phyloP scores from a whole-genome alignment of 92 coral and sea anemone species.

The Zoanthus sansibaricus region DNA sequence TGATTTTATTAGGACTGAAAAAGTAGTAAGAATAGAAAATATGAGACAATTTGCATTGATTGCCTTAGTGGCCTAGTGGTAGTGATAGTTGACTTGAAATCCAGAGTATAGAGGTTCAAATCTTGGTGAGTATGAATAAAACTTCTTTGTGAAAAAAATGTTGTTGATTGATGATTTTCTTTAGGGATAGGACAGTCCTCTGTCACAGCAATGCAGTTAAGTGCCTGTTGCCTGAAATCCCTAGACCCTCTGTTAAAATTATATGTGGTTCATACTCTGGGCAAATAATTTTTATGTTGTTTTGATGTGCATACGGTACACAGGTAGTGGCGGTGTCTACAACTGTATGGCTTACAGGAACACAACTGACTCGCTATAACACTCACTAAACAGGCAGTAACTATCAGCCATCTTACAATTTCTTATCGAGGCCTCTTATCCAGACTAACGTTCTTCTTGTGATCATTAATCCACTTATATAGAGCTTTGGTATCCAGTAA shows the following conservation, averaged over 20 bases:
- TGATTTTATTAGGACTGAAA: too few species aligned
- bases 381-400: not conserved
- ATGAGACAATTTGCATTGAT: too few species aligned
- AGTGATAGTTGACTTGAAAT: too few species aligned
- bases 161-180: too few species aligned
- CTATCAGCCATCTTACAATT: not conserved
- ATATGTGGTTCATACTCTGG: not conserved
- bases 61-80: too few species aligned
- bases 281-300: conserved; percentile 7
- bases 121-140: too few species aligned
- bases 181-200: not conserved
- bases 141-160: too few species aligned
- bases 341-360: not conserved
- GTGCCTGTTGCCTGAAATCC: conserved; percentile 8
- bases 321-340: not conserved
- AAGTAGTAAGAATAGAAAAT: too few species aligned
- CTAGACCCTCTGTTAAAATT: conserved; percentile 4
- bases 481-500: conserved; percentile 54
- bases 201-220: not conserved
- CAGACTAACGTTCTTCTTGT: conserved; percentile 58
- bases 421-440: conserved; percentile 63
- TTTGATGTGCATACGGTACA: not conserved
- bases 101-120: too few species aligned
- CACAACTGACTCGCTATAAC: conserved; percentile 2
- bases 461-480: conserved; percentile 69